These are phyloP conservation scores for Schizothorax lantsangensis DNA, from an alignment of 2,797 vertebrate genomes.

Conservation along the genomic window DNA sequence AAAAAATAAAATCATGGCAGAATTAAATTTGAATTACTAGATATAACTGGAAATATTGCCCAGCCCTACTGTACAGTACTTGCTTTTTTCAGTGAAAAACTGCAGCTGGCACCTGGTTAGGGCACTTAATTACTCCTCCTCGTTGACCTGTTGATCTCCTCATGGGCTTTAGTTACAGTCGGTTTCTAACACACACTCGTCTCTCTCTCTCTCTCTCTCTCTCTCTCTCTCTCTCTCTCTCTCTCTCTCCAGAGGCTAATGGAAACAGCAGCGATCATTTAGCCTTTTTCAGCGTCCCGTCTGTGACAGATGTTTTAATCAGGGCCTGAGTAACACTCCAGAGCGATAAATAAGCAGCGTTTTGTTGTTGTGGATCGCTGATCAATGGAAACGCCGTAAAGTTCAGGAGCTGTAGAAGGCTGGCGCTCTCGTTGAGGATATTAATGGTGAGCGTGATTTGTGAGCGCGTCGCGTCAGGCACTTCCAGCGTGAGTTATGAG, in stretches of 20 bases:
- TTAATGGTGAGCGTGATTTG: slow-evolving; percentile 58
- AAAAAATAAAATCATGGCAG: too few species aligned
- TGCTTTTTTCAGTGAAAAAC: not conserved
- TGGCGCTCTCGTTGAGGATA: slow-evolving; percentile 44
- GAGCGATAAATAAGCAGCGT: slow-evolving; percentile 66
- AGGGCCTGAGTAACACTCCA: slow-evolving; percentile 68
- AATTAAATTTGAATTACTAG: too few species aligned
- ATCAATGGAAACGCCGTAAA: slow-evolving; percentile 66
- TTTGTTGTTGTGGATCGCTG: slow-evolving; percentile 66
- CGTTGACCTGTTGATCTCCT: not conserved
- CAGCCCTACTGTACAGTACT: not conserved
- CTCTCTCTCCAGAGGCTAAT: slow-evolving; percentile 68
- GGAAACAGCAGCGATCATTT: slow-evolving; percentile 69
- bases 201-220: slow-evolving; percentile 38
- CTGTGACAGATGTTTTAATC: slow-evolving; percentile 75
- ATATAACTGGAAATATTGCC: too few species aligned
- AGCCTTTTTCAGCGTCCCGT: slow-evolving; percentile 23
- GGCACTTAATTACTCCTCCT: not conserved
- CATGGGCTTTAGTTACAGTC: not conserved
- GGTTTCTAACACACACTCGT: too few species aligned
- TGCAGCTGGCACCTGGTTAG: not conserved
- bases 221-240: slow-evolving; percentile 46
- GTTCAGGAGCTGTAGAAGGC: slow-evolving; percentile 55
- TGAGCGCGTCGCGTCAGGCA: slow-evolving; percentile 40
- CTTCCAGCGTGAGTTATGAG: slow-evolving; percentile 57